Evolutionary conservation across 1,140 invertebrate genomes (phyloP), one percentile per base, ranked within the genome.

Genomic region (Listronotus oregonensis): DNA sequence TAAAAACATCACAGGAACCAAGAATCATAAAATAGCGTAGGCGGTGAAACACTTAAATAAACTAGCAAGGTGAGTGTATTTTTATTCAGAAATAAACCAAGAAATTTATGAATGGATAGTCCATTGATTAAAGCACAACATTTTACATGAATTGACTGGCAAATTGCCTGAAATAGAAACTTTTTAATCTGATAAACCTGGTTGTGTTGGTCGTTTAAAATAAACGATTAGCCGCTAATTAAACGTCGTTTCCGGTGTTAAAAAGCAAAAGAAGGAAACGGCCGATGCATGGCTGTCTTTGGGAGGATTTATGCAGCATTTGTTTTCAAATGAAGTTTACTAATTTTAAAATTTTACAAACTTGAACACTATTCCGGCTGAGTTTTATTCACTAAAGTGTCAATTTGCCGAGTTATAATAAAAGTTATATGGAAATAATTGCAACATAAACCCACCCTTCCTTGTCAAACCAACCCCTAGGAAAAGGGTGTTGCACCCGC

Each of bases 401-500:
- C 34, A 37, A 37, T 37, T 37, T 12, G 34, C 8, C 8, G 11
- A 37, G 11, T 5, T 10, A 12, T 8, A 37, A 37, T 37, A 3
- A 37, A 37, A 37, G 1, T 37, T 37, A 1, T 10, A 7, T 9
- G 8, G 34, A 37, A 37, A 37, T 37, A 12, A 37, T 4, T 37
- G 34, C 34, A 8, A 51, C n/a, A 32, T 17, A 32, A 21, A 10
- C 18, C 10, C 18, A 60, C 6, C 3, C 14, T 18, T 39, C 12
- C 12, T 44, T 44, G 11, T 32, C 17, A 42, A 31, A 40, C 44
- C 49, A 61, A 55, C 57, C 56, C 50, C 31, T 6, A 61, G 40
- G 31, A 49, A 54, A 66, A 65, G 63, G 65, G 63, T 66, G 67
- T 68, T 59, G 66, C 27, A 64, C 56, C 49, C 51, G 57, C 64